Evolutionary conservation across 2,797 vertebrate genomes (phyloP).

Genomic region (Chanos chanos): DNA sequence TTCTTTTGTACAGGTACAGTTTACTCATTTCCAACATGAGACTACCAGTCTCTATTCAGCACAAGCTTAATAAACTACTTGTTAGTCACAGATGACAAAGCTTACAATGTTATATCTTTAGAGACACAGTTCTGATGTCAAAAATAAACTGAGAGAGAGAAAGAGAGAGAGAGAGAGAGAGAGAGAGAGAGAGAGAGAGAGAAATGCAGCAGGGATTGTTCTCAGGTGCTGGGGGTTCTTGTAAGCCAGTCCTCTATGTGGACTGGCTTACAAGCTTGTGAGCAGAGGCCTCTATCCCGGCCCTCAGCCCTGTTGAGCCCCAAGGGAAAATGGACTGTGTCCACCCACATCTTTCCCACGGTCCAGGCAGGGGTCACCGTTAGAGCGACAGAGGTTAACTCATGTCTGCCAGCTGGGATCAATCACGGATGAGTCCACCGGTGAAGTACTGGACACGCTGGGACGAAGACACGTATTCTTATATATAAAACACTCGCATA

Average conservation of each 20-base stretch:
- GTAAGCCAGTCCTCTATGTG: no score
- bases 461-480: constrained; percentile 1
- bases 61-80: no score
- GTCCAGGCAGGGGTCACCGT: constrained; percentile 8
- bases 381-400: constrained; percentile 43
- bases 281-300: constrained; percentile 21
- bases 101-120: no score
- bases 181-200: background rate
- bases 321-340: constrained; percentile 34
- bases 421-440: constrained; percentile 40
- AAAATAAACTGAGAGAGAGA: background rate
- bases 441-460: constrained; percentile 31
- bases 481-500: no score
- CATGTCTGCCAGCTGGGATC: constrained; percentile 41
- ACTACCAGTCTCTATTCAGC: no score
- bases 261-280: background rate
- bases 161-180: background rate
- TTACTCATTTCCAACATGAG: no score
- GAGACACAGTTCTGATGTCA: background rate
- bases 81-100: no score
- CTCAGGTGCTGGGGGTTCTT: no score
- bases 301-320: constrained; percentile 14
- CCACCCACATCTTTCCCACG: constrained; percentile 53
- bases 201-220: background rate
- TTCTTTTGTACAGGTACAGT: no score